phyloP scores from a whole-genome alignment of 1,140 invertebrate genomes.

The Hermatobates lingyangjiaoensis region DNA sequence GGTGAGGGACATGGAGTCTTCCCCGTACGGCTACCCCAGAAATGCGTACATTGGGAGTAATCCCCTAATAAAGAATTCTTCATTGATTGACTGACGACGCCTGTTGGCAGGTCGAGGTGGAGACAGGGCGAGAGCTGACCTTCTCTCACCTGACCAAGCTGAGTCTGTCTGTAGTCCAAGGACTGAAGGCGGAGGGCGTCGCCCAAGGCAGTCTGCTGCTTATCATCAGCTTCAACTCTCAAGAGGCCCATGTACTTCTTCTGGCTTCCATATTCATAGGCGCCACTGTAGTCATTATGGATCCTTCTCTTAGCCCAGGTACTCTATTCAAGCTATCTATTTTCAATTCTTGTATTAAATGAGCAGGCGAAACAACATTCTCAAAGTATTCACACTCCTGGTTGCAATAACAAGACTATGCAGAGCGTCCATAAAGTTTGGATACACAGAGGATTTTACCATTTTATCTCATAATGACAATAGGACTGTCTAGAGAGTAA shows the following conservation, averaged over 20 bases:
- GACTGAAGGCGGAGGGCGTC: slow-evolving; percentile 4
- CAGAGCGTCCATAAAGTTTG: too few species aligned
- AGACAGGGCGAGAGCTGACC: slow-evolving; percentile 11
- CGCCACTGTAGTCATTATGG: slow-evolving; percentile 7
- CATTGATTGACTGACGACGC: too few species aligned
- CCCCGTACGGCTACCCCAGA: too few species aligned
- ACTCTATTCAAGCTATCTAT: too few species aligned
- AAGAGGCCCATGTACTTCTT: slow-evolving; percentile 9
- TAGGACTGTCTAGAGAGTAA: too few species aligned
- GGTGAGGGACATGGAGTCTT: too few species aligned
- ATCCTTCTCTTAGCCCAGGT: slow-evolving; percentile 10
- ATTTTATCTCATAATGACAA: too few species aligned
- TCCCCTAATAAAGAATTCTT: too few species aligned
- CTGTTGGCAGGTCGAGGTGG: slow-evolving; percentile 9
- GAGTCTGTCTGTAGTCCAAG: slow-evolving; percentile 11
- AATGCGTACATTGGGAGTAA: too few species aligned
- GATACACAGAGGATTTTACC: not conserved
- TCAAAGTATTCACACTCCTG: not conserved
- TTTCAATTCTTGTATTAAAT: too few species aligned
- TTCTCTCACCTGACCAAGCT: slow-evolving; percentile 9
- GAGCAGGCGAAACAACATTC: not conserved
- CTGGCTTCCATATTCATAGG: slow-evolving; percentile 9
- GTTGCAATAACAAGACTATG: not conserved
- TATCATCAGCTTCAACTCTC: slow-evolving; percentile 10
- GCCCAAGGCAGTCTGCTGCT: not conserved